Percentiles rank a stretch among this genome's conserved stretches.
These are phyloP conservation scores for Onychomys arenicola DNA, from an alignment of 2,797 vertebrate species.

Conservation along the genomic window DNA sequence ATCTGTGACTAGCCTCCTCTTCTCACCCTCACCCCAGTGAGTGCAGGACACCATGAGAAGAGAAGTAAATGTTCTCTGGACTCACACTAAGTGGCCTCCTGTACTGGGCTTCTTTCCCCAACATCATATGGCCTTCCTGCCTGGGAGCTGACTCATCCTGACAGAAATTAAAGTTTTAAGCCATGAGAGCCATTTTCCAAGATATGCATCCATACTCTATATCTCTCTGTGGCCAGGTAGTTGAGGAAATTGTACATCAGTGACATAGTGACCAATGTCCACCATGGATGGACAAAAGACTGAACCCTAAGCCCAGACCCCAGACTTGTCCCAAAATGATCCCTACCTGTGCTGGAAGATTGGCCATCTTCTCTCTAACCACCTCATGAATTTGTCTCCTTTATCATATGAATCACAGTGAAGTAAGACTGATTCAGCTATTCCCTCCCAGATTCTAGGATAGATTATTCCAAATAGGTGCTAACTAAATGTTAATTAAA, in stretches of 20 bases:
- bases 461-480: slow-evolving; percentile 39
- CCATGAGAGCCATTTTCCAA: slow-evolving; percentile 32
- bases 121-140: not conserved
- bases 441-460: not conserved
- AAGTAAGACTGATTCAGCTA: slow-evolving; percentile 4
- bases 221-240: not conserved
- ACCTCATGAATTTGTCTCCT: not conserved
- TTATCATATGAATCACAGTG: slow-evolving; percentile 1
- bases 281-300: not conserved
- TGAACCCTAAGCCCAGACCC: not conserved
- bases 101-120: not conserved
- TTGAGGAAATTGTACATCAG: not conserved
- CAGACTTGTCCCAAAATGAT: not conserved
- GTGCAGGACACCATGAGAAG: not conserved
- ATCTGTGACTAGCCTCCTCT: not conserved
- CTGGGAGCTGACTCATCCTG: not conserved
- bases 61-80: not conserved
- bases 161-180: not conserved
- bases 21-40: not conserved
- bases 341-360: not conserved
- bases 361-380: not conserved
- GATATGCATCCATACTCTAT: not conserved
- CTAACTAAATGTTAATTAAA: slow-evolving; percentile 49
- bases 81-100: not conserved
- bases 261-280: not conserved